phyloP scores from a whole-genome alignment of 2,113 vertebrate species.

The Euleptes europaea region DNA sequence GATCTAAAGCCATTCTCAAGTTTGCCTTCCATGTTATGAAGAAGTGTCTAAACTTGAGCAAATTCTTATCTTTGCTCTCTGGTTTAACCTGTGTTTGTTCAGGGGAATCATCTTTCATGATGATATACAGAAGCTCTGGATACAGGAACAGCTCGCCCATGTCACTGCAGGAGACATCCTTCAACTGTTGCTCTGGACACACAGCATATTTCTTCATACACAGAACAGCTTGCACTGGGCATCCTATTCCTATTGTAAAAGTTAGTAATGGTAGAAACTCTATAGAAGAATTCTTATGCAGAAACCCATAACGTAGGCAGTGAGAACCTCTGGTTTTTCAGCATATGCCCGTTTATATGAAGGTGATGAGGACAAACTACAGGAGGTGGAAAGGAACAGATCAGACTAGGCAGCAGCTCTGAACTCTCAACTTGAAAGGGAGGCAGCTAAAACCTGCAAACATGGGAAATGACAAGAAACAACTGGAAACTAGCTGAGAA shows the following conservation, averaged over 20 bases:
- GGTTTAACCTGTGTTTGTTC: not conserved
- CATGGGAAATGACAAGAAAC: too few species aligned
- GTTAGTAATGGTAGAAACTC: not conserved
- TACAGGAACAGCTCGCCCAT: not conserved
- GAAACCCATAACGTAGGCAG: not conserved
- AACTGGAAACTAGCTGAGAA: not conserved
- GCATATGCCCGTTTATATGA: too few species aligned
- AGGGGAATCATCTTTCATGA: not conserved
- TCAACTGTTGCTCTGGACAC: not conserved
- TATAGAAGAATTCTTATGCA: not conserved
- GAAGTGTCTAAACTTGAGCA: too few species aligned
- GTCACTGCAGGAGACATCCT: not conserved
- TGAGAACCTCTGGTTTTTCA: not conserved
- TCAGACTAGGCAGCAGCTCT: not conserved
- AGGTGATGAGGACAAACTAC: not conserved
- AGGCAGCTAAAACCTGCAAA: not conserved
- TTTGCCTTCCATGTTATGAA: too few species aligned
- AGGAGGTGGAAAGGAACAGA: not conserved
- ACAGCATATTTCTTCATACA: not conserved
- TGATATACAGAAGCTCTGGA: not conserved
- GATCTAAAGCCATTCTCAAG: not conserved
- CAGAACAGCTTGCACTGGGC: not conserved
- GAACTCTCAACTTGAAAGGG: not conserved
- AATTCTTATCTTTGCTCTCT: not conserved
- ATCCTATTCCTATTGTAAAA: not conserved